These are phyloP conservation scores for Nineta flava DNA, from an alignment of 2,888 invertebrate species.

Conservation along the genomic window DNA sequence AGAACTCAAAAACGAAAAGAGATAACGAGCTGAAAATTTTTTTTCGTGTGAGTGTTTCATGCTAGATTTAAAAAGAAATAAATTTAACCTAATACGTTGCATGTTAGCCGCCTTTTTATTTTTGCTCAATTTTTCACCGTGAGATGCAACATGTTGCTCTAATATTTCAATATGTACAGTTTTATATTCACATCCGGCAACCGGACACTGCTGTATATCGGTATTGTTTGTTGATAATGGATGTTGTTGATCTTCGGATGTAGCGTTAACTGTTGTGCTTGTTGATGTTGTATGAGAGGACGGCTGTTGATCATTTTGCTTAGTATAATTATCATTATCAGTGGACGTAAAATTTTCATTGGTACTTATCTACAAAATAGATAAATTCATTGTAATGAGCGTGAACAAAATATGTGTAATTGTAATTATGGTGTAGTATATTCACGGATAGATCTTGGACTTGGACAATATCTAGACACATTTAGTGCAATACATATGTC, in stretches of 20 bases:
- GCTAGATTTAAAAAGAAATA: no score
- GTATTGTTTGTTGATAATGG: neutral
- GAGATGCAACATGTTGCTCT: conserved; percentile 5
- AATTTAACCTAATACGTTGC: conserved; percentile 6
- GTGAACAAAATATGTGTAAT: no score
- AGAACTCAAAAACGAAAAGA: no score
- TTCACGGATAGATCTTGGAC: no score
- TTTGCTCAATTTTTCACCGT: conserved; percentile 4
- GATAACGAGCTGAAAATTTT: no score
- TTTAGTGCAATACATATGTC: no score
- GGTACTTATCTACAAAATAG: neutral
- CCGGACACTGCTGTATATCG: conserved; percentile 4
- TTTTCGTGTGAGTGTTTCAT: no score
- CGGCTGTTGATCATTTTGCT: conserved; percentile 2
- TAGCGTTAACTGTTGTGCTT: no score
- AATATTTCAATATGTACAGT: conserved; percentile 1
- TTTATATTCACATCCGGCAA: conserved; percentile 5
- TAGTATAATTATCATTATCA: neutral
- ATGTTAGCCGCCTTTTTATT: conserved; percentile 2
- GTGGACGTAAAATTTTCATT: conserved; percentile 1
- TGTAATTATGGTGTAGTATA: no score
- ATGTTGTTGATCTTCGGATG: no score
- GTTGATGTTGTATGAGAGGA: neutral
- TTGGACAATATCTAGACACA: no score
- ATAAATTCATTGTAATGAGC: no score